Evolutionary conservation across 1,140 invertebrate species (phyloP).

Genomic region (Bombus affinis): DNA sequence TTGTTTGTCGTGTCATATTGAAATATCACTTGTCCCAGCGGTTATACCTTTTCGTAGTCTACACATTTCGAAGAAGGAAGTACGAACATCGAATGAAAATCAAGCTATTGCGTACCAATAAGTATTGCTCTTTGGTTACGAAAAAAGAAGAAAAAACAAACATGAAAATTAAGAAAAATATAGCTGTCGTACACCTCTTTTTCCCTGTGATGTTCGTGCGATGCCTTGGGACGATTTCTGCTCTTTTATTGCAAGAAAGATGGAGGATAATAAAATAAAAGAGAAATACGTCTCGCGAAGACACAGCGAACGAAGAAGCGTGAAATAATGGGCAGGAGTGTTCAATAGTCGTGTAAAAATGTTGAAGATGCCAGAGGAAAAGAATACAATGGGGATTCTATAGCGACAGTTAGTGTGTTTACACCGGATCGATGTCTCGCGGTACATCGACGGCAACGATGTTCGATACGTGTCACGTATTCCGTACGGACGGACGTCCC

Average conservation of each 20-base stretch:
- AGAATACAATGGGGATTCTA: not conserved
- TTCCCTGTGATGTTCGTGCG: no score
- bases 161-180: no score
- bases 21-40: no score
- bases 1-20: no score
- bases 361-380: not conserved
- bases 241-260: not conserved
- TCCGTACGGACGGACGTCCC: conserved; percentile 19
- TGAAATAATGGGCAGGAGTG: conserved; percentile 19
- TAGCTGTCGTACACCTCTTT: no score
- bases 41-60: no score
- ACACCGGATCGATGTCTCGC: conserved; percentile 41
- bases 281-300: not conserved
- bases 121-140: no score
- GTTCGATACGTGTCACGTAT: conserved; percentile 41
- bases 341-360: conserved; percentile 26
- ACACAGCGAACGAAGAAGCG: not conserved
- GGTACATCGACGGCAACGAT: conserved; percentile 20
- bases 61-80: no score
- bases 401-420: conserved; percentile 34
- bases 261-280: not conserved
- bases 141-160: no score
- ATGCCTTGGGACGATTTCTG: no score
- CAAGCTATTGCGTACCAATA: accelerated
- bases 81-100: no score